These are phyloP conservation scores for Erithacus rubecula DNA, from an alignment of 2,797 vertebrate genomes.

Conservation along the genomic window DNA sequence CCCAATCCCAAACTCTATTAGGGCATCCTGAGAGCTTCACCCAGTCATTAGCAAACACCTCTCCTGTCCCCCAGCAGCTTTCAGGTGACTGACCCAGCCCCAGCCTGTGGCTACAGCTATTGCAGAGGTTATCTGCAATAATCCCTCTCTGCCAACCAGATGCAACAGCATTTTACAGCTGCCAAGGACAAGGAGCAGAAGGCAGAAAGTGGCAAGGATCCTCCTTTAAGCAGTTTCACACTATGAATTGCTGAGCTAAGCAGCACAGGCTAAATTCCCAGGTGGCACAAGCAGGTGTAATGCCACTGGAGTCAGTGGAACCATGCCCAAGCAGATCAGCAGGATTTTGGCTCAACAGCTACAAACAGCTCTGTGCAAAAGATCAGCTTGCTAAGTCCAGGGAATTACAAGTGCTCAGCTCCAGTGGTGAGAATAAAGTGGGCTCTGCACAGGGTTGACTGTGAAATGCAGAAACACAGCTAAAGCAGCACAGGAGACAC, in stretches of 20 bases:
- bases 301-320: neutral
- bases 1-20: neutral
- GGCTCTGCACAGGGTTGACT: neutral
- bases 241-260: neutral
- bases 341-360: neutral
- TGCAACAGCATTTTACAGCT: neutral
- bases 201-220: neutral
- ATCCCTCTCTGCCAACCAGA: neutral
- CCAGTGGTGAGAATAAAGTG: neutral
- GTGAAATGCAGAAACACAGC: neutral
- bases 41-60: rapidly evolving
- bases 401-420: neutral
- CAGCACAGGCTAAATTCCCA: neutral
- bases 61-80: neutral
- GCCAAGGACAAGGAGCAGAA: neutral
- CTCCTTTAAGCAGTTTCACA: neutral
- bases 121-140: neutral
- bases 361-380: neutral
- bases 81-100: neutral
- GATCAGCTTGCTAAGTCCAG: neutral
- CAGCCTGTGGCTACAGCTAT: neutral
- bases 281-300: neutral
- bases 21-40: neutral
- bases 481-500: rapidly evolving
- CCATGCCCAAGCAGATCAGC: neutral